phyloP scores from a whole-genome alignment of 2,113 vertebrate genomes.

The Sinocyclocheilus maitianheensis region DNA sequence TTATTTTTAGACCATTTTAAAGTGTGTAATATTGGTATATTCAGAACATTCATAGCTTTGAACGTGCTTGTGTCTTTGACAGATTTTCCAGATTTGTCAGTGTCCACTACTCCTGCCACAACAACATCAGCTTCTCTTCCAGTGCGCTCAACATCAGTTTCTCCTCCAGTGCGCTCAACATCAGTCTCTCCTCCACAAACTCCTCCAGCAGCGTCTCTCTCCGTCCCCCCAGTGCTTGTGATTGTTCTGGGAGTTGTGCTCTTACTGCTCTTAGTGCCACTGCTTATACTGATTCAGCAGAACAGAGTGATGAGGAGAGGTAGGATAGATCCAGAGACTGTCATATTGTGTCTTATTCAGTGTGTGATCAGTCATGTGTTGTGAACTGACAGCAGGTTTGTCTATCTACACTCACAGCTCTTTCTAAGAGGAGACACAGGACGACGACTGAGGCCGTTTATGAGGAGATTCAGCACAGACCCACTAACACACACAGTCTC shows the following conservation, averaged over 20 bases:
- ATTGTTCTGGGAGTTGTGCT: slow-evolving; percentile 11
- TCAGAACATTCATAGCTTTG: too few species aligned
- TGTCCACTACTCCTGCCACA: too few species aligned
- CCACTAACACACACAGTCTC: neutral
- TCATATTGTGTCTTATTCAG: too few species aligned
- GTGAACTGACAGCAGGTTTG: too few species aligned
- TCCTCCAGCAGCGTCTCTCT: neutral
- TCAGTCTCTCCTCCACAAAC: neutral
- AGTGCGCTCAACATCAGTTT: slow-evolving; percentile 6
- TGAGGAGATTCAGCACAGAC: slow-evolving; percentile 7
- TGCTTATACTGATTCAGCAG: slow-evolving; percentile 20
- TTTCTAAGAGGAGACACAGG: neutral
- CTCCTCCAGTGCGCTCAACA: neutral
- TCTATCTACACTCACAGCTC: too few species aligned
- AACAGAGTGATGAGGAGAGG: slow-evolving; percentile 31
- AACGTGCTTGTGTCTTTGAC: too few species aligned
- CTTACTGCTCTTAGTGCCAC: slow-evolving; percentile 13
- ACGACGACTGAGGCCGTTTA: neutral
- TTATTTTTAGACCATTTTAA: too few species aligned
- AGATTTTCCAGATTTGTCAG: too few species aligned
- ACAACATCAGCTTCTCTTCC: neutral
- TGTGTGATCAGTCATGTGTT: too few species aligned
- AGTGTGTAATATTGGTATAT: too few species aligned
- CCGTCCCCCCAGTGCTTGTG: neutral
- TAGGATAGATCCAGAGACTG: neutral